Percentiles rank a stretch among this genome's conserved stretches.
phyloP scores from a whole-genome alignment of 64 coral and sea anemone genomes.

The Platygyra sinensis region DNA sequence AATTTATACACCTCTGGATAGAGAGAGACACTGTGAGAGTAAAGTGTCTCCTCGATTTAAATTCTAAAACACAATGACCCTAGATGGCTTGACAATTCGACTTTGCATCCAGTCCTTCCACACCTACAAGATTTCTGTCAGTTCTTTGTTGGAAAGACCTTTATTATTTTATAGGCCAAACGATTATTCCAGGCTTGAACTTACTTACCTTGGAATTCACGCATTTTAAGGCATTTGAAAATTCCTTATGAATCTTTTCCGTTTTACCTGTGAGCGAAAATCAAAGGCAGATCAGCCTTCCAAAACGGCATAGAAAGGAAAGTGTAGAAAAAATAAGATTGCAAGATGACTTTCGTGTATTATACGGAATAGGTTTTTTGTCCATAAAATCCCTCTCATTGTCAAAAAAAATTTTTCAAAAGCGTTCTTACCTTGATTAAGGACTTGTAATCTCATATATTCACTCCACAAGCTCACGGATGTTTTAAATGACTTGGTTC shows the following conservation, averaged over 20 bases:
- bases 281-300: not conserved
- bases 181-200: not conserved
- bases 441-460: slow-evolving; percentile 58
- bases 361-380: too few relatives aligned
- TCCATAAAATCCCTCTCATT: not conserved
- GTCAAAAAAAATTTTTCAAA: not conserved
- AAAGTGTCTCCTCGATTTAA: not conserved
- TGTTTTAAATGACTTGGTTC: slow-evolving; percentile 2
- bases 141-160: too few relatives aligned
- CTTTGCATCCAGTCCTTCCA: too few relatives aligned
- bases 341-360: too few relatives aligned
- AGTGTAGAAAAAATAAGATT: too few relatives aligned
- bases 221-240: slow-evolving; percentile 51
- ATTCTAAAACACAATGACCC: too few relatives aligned
- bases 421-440: slow-evolving; percentile 6
- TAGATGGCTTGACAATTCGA: too few relatives aligned
- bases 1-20: not conserved
- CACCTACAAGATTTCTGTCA: too few relatives aligned
- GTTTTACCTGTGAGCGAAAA: not conserved
- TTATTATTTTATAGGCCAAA: too few relatives aligned
- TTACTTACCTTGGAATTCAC: slow-evolving; percentile 52
- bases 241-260: slow-evolving; percentile 28
- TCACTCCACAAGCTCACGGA: slow-evolving; percentile 68
- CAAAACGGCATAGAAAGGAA: not conserved
- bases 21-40: too few relatives aligned